Base-by-base conservation (phyloP, 2,113 vertebrate species). In the Oreocharis arfaki region DNA sequence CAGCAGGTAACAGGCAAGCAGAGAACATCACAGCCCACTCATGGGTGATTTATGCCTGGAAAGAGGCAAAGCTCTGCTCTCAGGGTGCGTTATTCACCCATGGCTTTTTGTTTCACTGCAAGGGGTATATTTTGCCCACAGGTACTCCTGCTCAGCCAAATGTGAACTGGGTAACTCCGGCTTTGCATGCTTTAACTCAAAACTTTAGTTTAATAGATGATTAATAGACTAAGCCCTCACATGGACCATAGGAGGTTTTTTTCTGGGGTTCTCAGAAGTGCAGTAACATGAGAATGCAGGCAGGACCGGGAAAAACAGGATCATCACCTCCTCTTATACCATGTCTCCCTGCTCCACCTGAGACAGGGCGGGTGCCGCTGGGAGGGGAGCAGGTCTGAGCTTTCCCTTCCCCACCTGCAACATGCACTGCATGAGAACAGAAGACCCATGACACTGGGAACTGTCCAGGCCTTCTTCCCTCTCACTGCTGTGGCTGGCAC, bases 361-460 rank as follows among this genome's bases (percentile, higher is more conserved):
- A 67, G 37, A 56, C 46, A 53, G 70, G 44, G 70, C 0, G 0
- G 63, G n/a, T 61, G 24, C 53, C 1, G 7, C 86, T 79, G 52
- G 41, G 67, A 89, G 19, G 28, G 50, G 23, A 83, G 50, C 3
- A 4, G 30, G n/a, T 88, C 46, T 0, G 7, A 84, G 42, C 33
- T 74, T 84, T 92, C 42, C 37, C 32, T 41, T 93, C 57, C 41
- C 49, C 53, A 39, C 10, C 70, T 65, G 37, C 44, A 75, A 52
- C 19, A 21, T 0, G 0, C 16, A 11, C 7, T n/a, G 47, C 21
- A 55, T 0, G 3, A 87, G 13, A 55, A 32, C 57, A 52, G 18
- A 47, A 64, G 9, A 50, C n/a, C 22, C 41, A 13, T 6, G 56
- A 20, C 50, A 49, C 1, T 4, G 13, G 37, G 42, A 18, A 27